A percentile compares a stretch with the other conserved stretches of the same genome.
phyloP scores from a whole-genome alignment of 2,113 vertebrate species.

The Meleagris gallopavo region DNA sequence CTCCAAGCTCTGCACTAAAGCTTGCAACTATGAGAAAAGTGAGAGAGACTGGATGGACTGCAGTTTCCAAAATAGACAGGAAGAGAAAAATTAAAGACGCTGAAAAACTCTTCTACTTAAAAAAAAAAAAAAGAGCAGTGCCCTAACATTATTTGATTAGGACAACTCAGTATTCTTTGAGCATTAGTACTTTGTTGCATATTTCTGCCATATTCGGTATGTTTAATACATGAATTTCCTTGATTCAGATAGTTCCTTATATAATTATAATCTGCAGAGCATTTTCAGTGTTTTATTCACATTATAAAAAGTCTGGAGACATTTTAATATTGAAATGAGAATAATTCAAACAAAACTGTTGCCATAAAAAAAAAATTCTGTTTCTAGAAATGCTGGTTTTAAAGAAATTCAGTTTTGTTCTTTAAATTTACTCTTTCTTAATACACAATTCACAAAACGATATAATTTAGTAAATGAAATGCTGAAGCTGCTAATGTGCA shows the following conservation, averaged over 20 bases:
- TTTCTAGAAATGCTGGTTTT: neutral
- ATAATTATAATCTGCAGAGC: neutral
- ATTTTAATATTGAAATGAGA: neutral
- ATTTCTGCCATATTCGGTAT: neutral
- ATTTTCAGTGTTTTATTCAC: neutral
- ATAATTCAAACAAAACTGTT: neutral
- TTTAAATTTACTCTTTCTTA: neutral
- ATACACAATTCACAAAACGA: neutral
- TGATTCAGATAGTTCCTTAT: neutral
- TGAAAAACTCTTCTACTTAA: conserved; percentile 81
- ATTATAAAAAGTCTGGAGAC: neutral
- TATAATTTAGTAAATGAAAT: neutral
- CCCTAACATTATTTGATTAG: neutral
- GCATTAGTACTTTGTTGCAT: neutral
- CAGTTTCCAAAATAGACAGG: conserved; percentile 83
- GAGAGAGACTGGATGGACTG: conserved; percentile 87
- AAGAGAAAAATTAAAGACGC: conserved; percentile 85
- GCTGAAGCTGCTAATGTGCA: neutral
- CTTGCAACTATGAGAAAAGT: conserved; percentile 84
- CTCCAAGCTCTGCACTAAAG: conserved; percentile 81
- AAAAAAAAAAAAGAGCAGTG: neutral
- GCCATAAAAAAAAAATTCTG: neutral
- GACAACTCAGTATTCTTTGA: neutral
- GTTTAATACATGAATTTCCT: neutral
- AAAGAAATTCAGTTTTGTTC: neutral